Conservation (phyloP, 2,888 invertebrate species). For the Diaphora mendica region DNA sequence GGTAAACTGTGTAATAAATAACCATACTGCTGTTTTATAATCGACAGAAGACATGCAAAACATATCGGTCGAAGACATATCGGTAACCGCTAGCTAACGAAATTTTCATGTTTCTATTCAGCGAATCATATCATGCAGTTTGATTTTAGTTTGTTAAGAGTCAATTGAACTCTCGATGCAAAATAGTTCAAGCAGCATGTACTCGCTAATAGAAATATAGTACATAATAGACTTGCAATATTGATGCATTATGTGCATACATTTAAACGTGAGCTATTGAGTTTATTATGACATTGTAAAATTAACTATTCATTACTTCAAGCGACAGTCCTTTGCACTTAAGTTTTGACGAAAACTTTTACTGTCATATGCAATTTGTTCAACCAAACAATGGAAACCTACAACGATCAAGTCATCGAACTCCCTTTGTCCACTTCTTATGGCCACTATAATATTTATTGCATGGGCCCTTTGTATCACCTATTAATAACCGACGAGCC, state of each 20-base stretch:
- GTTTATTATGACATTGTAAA: not conserved
- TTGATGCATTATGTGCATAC: not conserved
- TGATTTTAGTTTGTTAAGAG: not conserved
- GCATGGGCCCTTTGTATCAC: constrained; percentile 57
- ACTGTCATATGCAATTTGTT: not conserved
- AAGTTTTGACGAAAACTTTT: not conserved
- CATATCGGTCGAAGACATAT: no score
- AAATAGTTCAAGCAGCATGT: not conserved
- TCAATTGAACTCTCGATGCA: not conserved
- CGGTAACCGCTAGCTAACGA: not conserved
- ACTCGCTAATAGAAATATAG: not conserved
- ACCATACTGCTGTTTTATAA: no score
- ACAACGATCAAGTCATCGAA: constrained; percentile 72
- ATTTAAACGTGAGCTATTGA: not conserved
- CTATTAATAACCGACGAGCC: constrained; percentile 27
- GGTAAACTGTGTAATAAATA: no score
- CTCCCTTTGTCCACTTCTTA: constrained; percentile 81
- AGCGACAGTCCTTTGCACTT: not conserved
- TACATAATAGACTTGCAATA: not conserved
- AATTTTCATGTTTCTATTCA: not conserved
- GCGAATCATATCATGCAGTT: not conserved
- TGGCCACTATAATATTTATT: constrained; percentile 70
- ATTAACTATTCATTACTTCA: not conserved
- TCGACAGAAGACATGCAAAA: no score
- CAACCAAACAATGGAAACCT: constrained; percentile 57